Evolutionary conservation across 2,888 invertebrate species (phyloP), one percentile per base, ranked within the genome.

Genomic region (Plebejus anna): DNA sequence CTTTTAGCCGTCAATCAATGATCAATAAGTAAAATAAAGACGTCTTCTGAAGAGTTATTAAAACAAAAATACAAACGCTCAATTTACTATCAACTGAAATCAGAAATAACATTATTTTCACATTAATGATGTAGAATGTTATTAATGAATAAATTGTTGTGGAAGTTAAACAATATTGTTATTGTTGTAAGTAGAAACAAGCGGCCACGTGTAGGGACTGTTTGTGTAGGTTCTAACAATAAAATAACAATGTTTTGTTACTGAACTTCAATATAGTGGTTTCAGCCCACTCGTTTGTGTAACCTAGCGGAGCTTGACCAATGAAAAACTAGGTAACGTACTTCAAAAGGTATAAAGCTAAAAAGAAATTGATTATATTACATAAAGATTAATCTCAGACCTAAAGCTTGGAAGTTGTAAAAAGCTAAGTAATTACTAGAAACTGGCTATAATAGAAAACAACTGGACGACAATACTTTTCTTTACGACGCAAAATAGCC

Each of bases 201-300:
- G 32, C 32, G 2, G 73, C 73, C 73, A 73, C 73, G 73, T 73
- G 73, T 73, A 73, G 32, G 28, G 5, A 51, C 22, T 55, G 73
- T 73, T 73, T 73, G 13, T 51, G 28, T 55, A 55, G 32, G 55
- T 73, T 73, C 51, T 32, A 51, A 73, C 55, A 73, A 42, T 73
- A 73, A 73, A 73, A 73, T 73, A 73, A 16, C 51, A 55, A 32
- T 73, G 73, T 73, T 73, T 51, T 55, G 73, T 73, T 73, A 55
- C 55, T 55, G 13, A 51, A 51, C 32, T 32, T 73, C 32, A 73
- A 73, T 75, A 75, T 71, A 73, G 66, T 61, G 61, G 73, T 47
- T 73, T 42, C 66, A 66, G 5, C 32, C 66, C 66, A 66, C 13
- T 13, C 5, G 32, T 66, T 66, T 13, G 5, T 66, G 66, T 5